phyloP scores from a whole-genome alignment of 2,797 vertebrate species.

The Rhynchonycteris naso region DNA sequence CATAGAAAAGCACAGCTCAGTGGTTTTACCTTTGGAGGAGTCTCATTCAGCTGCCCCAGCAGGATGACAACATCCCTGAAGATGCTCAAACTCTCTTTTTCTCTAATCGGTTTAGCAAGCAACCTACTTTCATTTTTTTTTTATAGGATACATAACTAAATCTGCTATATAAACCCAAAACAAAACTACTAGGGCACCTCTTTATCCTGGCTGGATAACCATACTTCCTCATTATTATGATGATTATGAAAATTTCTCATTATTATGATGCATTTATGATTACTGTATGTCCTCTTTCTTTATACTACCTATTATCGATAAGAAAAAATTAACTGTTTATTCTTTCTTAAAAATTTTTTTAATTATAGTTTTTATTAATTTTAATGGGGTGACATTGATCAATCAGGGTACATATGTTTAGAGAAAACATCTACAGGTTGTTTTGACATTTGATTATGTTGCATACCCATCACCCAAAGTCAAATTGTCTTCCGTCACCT shows the following conservation, averaged over 20 bases:
- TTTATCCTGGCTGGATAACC: not conserved
- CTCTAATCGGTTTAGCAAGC: not conserved
- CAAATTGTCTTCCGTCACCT: too few relatives aligned
- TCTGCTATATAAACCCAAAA: not conserved
- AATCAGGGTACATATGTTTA: too few relatives aligned
- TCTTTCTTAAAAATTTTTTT: not conserved
- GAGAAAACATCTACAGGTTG: too few relatives aligned
- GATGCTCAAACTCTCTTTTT: not conserved
- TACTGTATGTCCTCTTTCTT: not conserved
- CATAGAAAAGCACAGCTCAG: not conserved
- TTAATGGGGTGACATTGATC: not conserved
- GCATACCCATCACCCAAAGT: too few relatives aligned
- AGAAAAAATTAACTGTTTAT: not conserved
- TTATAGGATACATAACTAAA: not conserved
- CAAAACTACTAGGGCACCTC: not conserved
- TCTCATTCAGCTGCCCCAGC: not conserved
- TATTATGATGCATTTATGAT: not conserved
- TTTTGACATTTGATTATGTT: too few relatives aligned
- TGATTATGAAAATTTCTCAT: not conserved
- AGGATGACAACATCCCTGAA: not conserved
- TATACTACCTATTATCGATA: not conserved
- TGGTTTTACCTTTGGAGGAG: not conserved
- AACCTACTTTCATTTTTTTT: constrained; percentile 15
- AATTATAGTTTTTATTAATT: not conserved
- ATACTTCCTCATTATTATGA: not conserved